A percentile compares a stretch with the other conserved stretches of the same genome.
These are phyloP conservation scores for Podiceps cristatus DNA, from an alignment of 2,113 vertebrate genomes.

Conservation along the genomic window DNA sequence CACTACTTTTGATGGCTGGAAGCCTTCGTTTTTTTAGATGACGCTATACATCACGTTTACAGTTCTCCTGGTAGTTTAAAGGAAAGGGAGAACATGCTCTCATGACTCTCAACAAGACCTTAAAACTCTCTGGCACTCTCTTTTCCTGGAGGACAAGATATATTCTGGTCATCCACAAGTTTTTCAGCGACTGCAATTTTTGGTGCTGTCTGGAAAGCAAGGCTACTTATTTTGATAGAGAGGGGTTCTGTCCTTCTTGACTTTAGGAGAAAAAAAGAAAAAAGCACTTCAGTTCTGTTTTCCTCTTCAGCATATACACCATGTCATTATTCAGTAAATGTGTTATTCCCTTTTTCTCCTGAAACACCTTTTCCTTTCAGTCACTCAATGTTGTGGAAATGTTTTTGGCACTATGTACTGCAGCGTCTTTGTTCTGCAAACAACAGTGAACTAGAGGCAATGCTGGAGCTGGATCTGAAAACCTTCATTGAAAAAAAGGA, in stretches of 20 bases:
- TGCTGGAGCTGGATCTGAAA: not conserved
- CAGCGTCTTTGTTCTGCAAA: not conserved
- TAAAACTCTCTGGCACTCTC: constrained; percentile 4
- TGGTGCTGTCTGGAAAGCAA: constrained; percentile 27
- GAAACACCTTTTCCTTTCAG: constrained; percentile 19
- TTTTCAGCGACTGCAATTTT: constrained; percentile 4
- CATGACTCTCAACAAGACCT: not conserved
- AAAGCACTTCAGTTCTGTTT: not conserved
- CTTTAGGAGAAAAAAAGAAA: not conserved
- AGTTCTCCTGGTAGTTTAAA: constrained; percentile 5
- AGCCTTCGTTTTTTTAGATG: constrained; percentile 18
- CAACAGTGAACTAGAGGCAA: not conserved
- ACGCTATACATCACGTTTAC: constrained; percentile 14
- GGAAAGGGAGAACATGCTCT: not conserved
- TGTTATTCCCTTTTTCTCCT: not conserved
- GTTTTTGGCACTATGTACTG: not conserved
- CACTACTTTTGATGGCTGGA: not conserved
- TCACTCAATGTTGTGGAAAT: not conserved
- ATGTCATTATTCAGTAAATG: not conserved
- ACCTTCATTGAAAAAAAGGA: not conserved
- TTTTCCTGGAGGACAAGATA: constrained; percentile 27
- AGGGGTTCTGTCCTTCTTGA: not conserved
- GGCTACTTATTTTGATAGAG: not conserved
- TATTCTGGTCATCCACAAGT: constrained; percentile 5
- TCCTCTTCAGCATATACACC: not conserved